Evolutionary conservation across 2,888 invertebrate genomes (phyloP), one percentile per base, ranked within the genome.

Genomic region (Xestobium rufovillosum): DNA sequence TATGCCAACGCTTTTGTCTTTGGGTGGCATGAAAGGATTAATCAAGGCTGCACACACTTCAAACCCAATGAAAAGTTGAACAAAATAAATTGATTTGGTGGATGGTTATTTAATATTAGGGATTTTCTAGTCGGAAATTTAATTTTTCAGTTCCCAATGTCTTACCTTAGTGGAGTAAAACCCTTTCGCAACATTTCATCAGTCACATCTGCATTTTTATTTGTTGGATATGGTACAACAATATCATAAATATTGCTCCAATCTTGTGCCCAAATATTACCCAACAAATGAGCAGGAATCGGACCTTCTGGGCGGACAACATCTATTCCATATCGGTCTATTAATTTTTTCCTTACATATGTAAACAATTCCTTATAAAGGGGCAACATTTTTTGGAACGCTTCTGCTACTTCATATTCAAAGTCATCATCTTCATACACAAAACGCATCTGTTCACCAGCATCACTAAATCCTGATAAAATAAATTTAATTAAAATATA

Each of bases 241-340:
- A 83, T 59, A 43, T 83, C 81, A 56, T 76, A 75, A 30, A 87
- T 75, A 9, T 79, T 78, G 45, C 78, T 78, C 87, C 87, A 88
- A 51, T 80, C 80, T 59, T 88, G 87, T 0, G 80, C 80, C 87
- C 87, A 88, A 76, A 87, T 78, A 61, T 87, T 84, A 9, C 89
- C 90, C 9, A 91, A 59, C 9, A 91, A 57, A 68, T 91, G 90
- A 0, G 86, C 85, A 0, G 91, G 90, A 36, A 92, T 76, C 0
- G 88, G 86, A 0, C 88, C 87, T 39, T 82, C 80, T 3, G 49
- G 47, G 27, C 63, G 43, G 0, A 75, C 67, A 12, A 71, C 70
- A 1, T 70, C 67, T 1, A 57, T 47, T 3, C 66, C 66, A 42
- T 66, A 66, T 36, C 49, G 52, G 2, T 66, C 59, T 26, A 69